These are phyloP conservation scores for Heliocidaris tuberculata DNA, from an alignment of 35 echinoderm and acorn worm genomes.

Conservation along the genomic window DNA sequence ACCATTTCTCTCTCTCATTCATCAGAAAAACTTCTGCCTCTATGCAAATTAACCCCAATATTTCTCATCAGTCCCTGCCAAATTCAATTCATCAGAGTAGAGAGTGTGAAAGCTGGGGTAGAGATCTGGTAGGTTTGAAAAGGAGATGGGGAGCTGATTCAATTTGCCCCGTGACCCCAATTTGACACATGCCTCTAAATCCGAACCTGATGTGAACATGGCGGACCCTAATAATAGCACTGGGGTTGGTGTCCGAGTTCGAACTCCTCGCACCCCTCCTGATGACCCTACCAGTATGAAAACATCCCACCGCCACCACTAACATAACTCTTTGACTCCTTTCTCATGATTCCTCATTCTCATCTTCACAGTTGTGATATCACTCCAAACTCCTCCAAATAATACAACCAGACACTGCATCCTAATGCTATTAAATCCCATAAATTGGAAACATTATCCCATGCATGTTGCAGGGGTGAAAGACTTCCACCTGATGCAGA, in stretches of 20 bases:
- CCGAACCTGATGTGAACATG: neutral
- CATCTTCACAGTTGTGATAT: neutral
- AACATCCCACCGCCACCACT: neutral
- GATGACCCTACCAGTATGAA: neutral
- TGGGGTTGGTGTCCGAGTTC: neutral
- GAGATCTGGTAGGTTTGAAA: neutral
- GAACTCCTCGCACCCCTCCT: neutral
- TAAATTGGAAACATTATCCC: neutral
- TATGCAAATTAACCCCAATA: slow-evolving; percentile 18
- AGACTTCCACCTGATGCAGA: neutral
- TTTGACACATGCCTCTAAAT: slow-evolving; percentile 4
- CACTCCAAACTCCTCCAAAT: neutral
- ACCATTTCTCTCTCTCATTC: neutral
- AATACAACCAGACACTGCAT: neutral
- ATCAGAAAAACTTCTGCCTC: neutral
- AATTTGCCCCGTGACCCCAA: neutral
- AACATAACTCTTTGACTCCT: neutral
- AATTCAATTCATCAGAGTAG: neutral
- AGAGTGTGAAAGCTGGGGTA: neutral
- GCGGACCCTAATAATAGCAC: neutral
- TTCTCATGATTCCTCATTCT: neutral
- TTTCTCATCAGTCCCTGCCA: slow-evolving; percentile 15
- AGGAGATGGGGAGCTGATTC: neutral
- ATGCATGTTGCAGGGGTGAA: neutral
- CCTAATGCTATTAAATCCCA: neutral